These are phyloP conservation scores for Ornithoptera alexandrae DNA, from an alignment of 2,888 invertebrate genomes.

Conservation along the genomic window DNA sequence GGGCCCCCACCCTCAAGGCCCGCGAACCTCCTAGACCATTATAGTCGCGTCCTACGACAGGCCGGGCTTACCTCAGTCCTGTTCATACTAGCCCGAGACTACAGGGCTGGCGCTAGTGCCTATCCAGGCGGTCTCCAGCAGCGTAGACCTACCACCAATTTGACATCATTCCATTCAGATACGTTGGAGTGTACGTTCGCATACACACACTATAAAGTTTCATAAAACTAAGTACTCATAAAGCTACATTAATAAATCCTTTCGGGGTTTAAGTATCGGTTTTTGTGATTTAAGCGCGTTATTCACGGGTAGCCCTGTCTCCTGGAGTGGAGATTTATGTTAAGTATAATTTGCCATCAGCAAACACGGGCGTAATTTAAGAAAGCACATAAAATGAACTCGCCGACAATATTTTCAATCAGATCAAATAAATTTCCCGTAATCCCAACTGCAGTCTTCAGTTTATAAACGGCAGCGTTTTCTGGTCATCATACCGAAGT, in stretches of 20 bases:
- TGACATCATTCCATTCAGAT: no score
- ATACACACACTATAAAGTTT: not conserved
- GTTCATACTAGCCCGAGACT: no score
- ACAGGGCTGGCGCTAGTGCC: no score
- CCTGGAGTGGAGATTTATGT: slow-evolving; percentile 43
- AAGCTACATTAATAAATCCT: slow-evolving; percentile 24
- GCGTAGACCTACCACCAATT: no score
- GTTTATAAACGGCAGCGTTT: slow-evolving; percentile 36
- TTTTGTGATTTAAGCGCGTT: slow-evolving; percentile 19
- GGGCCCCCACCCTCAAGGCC: no score
- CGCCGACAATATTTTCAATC: slow-evolving; percentile 64
- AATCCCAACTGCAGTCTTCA: slow-evolving; percentile 43
- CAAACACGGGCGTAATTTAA: slow-evolving; percentile 53
- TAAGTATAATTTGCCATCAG: slow-evolving; percentile 50
- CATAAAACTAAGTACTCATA: slow-evolving; percentile 10
- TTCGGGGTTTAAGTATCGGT: slow-evolving; percentile 10
- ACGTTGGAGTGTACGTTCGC: no score
- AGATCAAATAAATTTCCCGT: slow-evolving; percentile 59
- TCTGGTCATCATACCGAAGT: not conserved
- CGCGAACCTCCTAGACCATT: no score
- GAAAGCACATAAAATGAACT: slow-evolving; percentile 60
- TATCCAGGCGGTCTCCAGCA: no score
- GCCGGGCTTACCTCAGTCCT: no score
- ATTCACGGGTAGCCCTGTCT: slow-evolving; percentile 22
- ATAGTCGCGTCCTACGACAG: no score